Base-by-base conservation (phyloP, 2,888 invertebrate species). In the Hedychridium roseum region DNA sequence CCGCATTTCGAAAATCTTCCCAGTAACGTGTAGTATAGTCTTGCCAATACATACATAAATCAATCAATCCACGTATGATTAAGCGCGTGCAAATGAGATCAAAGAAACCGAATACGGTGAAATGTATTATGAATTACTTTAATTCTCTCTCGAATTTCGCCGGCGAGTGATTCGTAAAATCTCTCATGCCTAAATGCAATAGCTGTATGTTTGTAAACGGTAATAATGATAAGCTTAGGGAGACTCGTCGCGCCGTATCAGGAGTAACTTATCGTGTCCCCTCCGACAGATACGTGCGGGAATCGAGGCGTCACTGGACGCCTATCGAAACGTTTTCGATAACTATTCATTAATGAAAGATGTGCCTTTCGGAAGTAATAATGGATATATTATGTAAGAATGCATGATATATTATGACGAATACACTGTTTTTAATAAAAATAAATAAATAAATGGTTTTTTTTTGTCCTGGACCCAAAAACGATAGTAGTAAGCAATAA, bases 321-420 rank as follows among this genome's bases (percentile, higher is more conserved):
- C 46, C 49, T 56, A 52, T 40, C 39, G 40, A 15, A 31, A 41
- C 20, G 21, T 39, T 32, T 20, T 27, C 26, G 41, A 42, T 28
- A n/a, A 35, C 17, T 32, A 39, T 21, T 12, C 27, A 40, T 20
- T 54, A 69, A 54, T 71, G 60, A 75, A 76, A 73, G 62, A 76
- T 74, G 78, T 78, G 78, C 77, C 77, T 78, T 78, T 60, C 70
- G 61, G 69, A 73, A 74, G 68, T 75, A 76, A 74, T 74, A 75
- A 77, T 71, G 67, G 70, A 67, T 68, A 60, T 55, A 60, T 63
- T 64, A 70, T 68, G 71, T 76, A 77, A 75, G 69, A 69, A 69
- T 71, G 67, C 73, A 70, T 71, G 71, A 72, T 74, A 75, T 76
- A 73, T 70, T 72, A 72, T 66, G 64, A 71, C 62, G 61, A 71